Evolutionary conservation across 2,113 vertebrate species (phyloP).

Genomic region (Eurystomus gularis): DNA sequence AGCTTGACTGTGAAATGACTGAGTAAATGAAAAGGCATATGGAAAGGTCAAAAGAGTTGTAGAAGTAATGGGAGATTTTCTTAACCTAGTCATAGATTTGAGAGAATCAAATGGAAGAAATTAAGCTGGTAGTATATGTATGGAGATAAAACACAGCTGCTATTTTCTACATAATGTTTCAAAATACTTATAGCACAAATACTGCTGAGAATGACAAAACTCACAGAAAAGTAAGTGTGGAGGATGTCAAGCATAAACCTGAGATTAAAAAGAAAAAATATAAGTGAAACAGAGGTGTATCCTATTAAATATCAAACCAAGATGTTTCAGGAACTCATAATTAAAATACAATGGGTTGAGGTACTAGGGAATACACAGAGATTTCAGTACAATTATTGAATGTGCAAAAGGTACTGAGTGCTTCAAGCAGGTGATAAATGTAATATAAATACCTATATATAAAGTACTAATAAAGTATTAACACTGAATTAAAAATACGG

Average conservation of each 20-base stretch:
- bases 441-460: background rate
- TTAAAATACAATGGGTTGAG: background rate
- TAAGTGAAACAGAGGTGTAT: background rate
- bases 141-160: background rate
- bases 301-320: background rate
- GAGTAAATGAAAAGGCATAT: slow-evolving; percentile 35
- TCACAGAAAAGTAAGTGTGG: background rate
- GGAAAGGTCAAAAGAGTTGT: slow-evolving; percentile 49
- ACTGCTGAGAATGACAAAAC: background rate
- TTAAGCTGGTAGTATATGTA: background rate
- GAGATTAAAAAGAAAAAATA: background rate
- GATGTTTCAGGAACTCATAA: background rate
- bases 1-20: slow-evolving; percentile 53
- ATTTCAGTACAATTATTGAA: background rate
- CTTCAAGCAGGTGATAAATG: background rate
- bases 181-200: background rate
- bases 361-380: background rate
- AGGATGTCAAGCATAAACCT: background rate
- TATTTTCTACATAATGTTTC: slow-evolving; percentile 8
- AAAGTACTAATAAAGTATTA: background rate
- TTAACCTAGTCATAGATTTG: slow-evolving; percentile 28
- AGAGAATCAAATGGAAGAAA: slow-evolving; percentile 27
- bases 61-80: slow-evolving; percentile 45
- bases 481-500: background rate
- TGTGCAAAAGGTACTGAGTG: background rate